These are phyloP conservation scores for Spheniscus mendiculus DNA, from an alignment of 2,113 vertebrate species.

Conservation along the genomic window DNA sequence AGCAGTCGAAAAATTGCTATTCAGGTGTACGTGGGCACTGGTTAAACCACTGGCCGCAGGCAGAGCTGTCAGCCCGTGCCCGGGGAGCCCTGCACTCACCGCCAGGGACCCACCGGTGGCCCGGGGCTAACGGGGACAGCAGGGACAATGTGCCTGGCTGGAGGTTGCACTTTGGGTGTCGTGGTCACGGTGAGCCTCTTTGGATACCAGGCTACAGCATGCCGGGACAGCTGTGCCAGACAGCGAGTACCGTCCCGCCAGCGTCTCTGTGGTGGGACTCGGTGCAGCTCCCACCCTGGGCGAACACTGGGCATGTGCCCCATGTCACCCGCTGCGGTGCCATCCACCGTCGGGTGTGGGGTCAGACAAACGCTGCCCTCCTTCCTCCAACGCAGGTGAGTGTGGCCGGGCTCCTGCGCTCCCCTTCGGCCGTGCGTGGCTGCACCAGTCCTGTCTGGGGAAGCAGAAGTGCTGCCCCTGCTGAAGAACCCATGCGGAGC, in stretches of 20 bases:
- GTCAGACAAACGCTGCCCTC: accelerated
- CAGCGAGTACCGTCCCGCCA: accelerated
- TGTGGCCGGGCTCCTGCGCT: accelerated
- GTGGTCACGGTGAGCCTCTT: neutral
- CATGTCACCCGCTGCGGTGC: accelerated
- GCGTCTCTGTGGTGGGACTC: accelerated
- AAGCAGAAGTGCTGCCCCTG: neutral
- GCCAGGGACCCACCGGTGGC: neutral
- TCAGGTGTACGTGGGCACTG: neutral
- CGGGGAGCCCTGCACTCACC: accelerated
- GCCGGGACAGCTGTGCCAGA: neutral
- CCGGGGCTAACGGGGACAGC: neutral
- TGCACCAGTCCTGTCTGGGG: neutral
- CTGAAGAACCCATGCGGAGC: neutral
- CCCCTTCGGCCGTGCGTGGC: accelerated
- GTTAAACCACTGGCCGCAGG: neutral
- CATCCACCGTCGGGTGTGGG: accelerated
- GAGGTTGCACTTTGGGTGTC: neutral
- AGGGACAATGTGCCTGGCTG: neutral
- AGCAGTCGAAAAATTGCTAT: neutral
- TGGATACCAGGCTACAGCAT: neutral
- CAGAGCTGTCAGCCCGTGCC: neutral
- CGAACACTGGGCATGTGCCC: accelerated
- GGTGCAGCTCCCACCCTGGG: neutral
- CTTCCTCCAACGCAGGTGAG: accelerated